These are phyloP conservation scores for Porites australiensis DNA, from an alignment of 64 coral and sea anemone genomes.

Conservation along the genomic window DNA sequence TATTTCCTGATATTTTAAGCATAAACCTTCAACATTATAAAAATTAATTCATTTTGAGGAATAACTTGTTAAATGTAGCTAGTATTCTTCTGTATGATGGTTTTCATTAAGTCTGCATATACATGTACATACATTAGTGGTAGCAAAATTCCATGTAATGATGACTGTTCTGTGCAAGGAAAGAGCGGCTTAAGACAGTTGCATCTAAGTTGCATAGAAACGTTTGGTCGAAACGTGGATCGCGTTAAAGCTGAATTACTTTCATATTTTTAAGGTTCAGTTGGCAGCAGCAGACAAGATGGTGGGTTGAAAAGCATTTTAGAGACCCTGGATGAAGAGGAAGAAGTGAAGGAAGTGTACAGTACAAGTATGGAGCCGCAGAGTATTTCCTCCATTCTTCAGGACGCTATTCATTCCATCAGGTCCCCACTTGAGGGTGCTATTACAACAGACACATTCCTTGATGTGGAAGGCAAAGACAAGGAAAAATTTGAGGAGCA, in stretches of 20 bases:
- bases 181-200: no score
- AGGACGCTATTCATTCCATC: constrained; percentile 63
- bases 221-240: no score
- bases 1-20: no score
- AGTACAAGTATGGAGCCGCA: constrained; percentile 31
- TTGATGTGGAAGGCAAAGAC: constrained; percentile 84
- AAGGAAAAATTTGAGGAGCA: constrained; percentile 90
- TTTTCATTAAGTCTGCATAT: no score
- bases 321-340: constrained; percentile 74
- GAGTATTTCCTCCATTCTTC: constrained; percentile 80
- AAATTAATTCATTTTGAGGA: no score
- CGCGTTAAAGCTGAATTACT: neutral
- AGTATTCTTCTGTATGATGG: no score
- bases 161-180: no score
- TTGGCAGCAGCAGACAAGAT: constrained; percentile 51
- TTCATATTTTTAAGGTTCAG: constrained; percentile 34
- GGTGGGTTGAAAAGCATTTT: constrained; percentile 67
- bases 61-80: no score
- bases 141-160: no score
- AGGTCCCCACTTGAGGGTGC: constrained; percentile 63
- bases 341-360: constrained; percentile 85
- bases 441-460: constrained; percentile 79
- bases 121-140: no score
- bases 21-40: no score
- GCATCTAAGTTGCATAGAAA: no score